Evolutionary conservation across 2,888 invertebrate genomes (phyloP).

Genomic region (Lordiphosa andalusiaca): DNA sequence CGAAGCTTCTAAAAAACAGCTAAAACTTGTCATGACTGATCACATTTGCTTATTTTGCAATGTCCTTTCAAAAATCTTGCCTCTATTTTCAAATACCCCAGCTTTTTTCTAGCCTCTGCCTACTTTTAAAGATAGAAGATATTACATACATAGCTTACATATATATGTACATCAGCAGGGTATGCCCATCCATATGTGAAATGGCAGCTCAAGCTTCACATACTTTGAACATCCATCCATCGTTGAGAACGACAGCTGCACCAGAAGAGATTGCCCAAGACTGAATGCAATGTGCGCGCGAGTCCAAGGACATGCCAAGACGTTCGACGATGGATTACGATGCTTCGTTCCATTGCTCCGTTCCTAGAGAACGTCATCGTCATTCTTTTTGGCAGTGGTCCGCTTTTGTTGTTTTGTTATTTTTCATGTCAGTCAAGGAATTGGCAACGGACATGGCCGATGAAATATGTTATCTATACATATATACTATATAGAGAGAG

Average conservation of each 20-base stretch:
- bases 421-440: slow-evolving; percentile 73
- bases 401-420: slow-evolving; percentile 73
- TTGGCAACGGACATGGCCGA: slow-evolving; percentile 70
- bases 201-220: slow-evolving; percentile 14
- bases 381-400: slow-evolving; percentile 65
- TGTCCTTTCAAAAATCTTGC: no score
- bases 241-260: slow-evolving; percentile 49
- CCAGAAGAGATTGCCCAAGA: slow-evolving; percentile 32
- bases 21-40: no score
- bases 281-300: slow-evolving; percentile 42
- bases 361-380: slow-evolving; percentile 46
- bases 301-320: slow-evolving; percentile 53
- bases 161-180: no score
- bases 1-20: no score
- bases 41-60: no score
- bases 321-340: slow-evolving; percentile 66
- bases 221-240: slow-evolving; percentile 40
- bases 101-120: background rate
- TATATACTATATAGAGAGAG: background rate
- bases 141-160: no score
- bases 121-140: no score
- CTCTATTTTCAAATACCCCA: no score
- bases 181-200: no score
- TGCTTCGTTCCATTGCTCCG: slow-evolving; percentile 37
- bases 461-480: slow-evolving; percentile 60